Evolutionary conservation across 2,113 vertebrate species (phyloP).

Genomic region (Cynocephalus volans): DNA sequence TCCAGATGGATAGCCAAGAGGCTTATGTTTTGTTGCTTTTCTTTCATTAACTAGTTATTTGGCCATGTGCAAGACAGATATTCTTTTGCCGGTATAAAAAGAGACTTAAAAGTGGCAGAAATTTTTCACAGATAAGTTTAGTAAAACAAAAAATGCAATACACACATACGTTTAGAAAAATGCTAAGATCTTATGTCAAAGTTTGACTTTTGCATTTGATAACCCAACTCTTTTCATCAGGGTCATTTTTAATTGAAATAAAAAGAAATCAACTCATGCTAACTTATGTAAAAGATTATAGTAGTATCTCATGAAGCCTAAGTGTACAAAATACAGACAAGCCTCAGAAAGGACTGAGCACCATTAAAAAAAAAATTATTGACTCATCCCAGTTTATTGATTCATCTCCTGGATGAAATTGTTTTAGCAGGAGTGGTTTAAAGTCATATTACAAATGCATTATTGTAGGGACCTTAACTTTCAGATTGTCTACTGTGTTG

Average conservation of each 20-base stretch:
- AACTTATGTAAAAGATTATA: background rate
- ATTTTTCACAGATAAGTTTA: background rate
- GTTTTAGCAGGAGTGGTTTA: background rate
- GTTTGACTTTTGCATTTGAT: constrained; percentile 2
- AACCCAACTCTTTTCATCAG: background rate
- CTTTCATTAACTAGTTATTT: constrained; percentile 38
- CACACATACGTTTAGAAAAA: background rate
- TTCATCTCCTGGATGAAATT: background rate
- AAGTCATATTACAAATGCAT: background rate
- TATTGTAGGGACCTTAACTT: background rate
- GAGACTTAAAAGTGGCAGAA: background rate
- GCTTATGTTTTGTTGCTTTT: background rate
- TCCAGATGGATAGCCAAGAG: constrained; percentile 56
- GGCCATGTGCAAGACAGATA: background rate
- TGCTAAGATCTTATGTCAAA: background rate
- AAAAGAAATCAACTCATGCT: background rate
- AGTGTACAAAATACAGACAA: background rate
- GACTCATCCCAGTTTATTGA: background rate
- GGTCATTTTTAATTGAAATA: constrained; percentile 14
- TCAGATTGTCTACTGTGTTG: background rate
- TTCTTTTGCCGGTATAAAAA: constrained; percentile 36
- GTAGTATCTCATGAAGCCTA: background rate
- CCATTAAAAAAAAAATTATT: background rate
- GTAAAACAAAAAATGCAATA: background rate
- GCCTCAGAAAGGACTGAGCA: background rate